These are phyloP conservation scores for Simalia tracyae DNA, from an alignment of 2,797 vertebrate genomes.

Conservation along the genomic window DNA sequence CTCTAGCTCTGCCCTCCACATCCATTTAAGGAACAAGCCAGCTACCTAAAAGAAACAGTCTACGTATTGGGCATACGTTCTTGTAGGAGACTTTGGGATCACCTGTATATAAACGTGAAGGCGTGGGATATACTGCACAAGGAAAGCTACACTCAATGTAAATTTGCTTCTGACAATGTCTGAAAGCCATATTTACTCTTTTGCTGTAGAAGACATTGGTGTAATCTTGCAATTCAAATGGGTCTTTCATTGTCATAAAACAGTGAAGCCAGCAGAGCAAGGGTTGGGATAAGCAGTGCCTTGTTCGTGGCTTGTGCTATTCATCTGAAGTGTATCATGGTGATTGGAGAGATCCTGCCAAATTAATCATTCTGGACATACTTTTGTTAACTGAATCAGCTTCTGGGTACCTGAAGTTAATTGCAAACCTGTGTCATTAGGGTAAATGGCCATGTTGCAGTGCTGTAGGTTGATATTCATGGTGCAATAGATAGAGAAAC, in stretches of 20 bases:
- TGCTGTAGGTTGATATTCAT: fast-evolving
- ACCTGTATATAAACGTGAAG: background rate
- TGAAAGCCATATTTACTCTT: background rate
- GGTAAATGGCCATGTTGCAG: background rate
- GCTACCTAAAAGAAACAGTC: background rate
- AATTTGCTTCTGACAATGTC: background rate
- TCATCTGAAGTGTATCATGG: background rate
- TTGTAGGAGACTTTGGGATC: background rate
- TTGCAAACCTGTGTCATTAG: background rate
- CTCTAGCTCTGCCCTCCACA: too few relatives aligned
- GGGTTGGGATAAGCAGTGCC: background rate
- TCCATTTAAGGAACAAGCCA: background rate
- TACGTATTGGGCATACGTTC: background rate
- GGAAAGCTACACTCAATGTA: background rate
- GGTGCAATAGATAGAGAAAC: background rate
- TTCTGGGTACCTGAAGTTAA: background rate
- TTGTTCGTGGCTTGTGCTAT: background rate
- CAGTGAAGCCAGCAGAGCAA: background rate
- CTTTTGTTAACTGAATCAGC: background rate
- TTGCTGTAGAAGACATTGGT: background rate
- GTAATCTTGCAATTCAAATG: background rate
- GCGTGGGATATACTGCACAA: background rate
- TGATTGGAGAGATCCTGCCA: background rate
- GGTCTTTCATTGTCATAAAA: background rate
- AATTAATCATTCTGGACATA: background rate